Evolutionary conservation across 2,113 vertebrate species (phyloP).

Genomic region (Sinocyclocheilus anophthalmus): DNA sequence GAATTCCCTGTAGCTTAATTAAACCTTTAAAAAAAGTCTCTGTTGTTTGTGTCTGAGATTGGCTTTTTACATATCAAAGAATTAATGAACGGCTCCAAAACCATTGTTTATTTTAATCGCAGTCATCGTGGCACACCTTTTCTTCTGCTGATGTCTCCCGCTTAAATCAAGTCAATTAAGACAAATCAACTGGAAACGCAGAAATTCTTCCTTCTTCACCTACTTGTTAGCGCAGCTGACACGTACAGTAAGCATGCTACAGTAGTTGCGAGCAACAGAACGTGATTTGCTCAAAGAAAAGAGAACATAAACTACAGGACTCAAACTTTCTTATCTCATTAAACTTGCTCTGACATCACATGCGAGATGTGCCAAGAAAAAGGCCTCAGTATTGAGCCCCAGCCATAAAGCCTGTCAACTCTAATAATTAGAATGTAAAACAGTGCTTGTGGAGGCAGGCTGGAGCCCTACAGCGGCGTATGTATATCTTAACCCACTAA

Average conservation of each 20-base stretch:
- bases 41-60: slow-evolving; percentile 69
- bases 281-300: slow-evolving; percentile 44
- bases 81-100: slow-evolving; percentile 73
- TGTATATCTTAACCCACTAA: slow-evolving; percentile 66
- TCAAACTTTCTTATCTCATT: slow-evolving; percentile 74
- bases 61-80: slow-evolving; percentile 73
- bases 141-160: slow-evolving; percentile 58
- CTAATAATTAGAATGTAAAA: slow-evolving; percentile 80
- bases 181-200: slow-evolving; percentile 35
- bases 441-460: slow-evolving; percentile 68
- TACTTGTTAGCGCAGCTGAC: slow-evolving; percentile 46
- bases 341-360: slow-evolving; percentile 69
- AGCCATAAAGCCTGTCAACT: slow-evolving; percentile 73
- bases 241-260: slow-evolving; percentile 36
- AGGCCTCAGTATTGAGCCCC: slow-evolving; percentile 69
- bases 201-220: neutral
- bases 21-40: slow-evolving; percentile 66
- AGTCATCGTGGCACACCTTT: slow-evolving; percentile 63
- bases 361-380: slow-evolving; percentile 71
- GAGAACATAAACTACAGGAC: slow-evolving; percentile 59
- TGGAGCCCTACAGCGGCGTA: slow-evolving; percentile 63
- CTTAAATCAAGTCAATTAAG: slow-evolving; percentile 60
- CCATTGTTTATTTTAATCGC: slow-evolving; percentile 74
- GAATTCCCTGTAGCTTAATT: slow-evolving; percentile 83
- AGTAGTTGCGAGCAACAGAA: slow-evolving; percentile 43